phyloP scores from a whole-genome alignment of 2,113 vertebrate genomes.

The Otis tarda region DNA sequence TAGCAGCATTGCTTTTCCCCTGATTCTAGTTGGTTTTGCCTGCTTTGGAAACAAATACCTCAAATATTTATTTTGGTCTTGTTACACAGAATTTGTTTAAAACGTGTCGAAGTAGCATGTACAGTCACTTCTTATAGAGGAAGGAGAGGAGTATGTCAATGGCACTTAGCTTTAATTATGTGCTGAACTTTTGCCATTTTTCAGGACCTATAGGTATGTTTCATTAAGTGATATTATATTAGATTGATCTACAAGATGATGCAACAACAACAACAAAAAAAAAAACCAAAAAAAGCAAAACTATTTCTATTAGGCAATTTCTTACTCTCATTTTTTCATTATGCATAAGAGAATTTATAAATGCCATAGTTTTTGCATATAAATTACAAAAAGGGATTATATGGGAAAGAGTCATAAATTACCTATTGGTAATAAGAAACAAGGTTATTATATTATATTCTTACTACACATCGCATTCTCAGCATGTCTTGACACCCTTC shows the following conservation, averaged over 20 bases:
- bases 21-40: neutral
- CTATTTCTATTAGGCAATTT: neutral
- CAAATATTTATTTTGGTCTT: neutral
- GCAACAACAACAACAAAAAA: neutral
- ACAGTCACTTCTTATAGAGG: neutral
- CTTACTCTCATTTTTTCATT: neutral
- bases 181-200: neutral
- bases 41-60: neutral
- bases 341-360: neutral
- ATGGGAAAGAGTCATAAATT: neutral
- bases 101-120: neutral
- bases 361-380: neutral
- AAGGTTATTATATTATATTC: neutral
- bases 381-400: neutral
- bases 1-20: neutral
- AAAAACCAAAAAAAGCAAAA: neutral
- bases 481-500: neutral
- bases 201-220: neutral
- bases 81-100: neutral
- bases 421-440: neutral
- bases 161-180: neutral
- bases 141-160: neutral
- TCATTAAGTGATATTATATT: neutral
- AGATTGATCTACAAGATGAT: neutral
- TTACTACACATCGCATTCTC: neutral